Evolutionary conservation across 2,888 invertebrate genomes (phyloP).

Genomic region (Lepidocyrtinus sp.): DNA sequence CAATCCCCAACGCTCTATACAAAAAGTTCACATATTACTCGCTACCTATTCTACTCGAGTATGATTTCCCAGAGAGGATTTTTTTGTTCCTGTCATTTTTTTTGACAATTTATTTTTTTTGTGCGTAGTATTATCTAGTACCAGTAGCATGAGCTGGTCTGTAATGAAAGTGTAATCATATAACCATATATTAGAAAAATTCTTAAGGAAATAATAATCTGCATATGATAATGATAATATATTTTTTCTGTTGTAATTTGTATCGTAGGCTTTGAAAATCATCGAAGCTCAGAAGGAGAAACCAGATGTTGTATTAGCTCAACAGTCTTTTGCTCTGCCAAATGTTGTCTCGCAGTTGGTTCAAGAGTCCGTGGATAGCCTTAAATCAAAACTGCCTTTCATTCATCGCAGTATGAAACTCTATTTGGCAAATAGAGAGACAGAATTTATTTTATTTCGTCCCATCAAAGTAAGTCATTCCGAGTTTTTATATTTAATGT

Average conservation of each 20-base stretch:
- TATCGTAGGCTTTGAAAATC: conserved; percentile 74
- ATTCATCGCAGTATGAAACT: conserved; percentile 93
- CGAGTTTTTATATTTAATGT: conserved; percentile 26
- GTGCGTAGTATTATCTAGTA: no score
- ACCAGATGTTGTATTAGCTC: conserved; percentile 68
- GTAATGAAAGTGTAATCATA: no score
- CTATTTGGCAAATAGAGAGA: conserved; percentile 96
- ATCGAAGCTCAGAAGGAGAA: conserved; percentile 83
- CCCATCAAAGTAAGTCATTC: conserved; percentile 84
- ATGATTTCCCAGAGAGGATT: conserved; percentile 19
- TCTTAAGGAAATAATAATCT: no score
- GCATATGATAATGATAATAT: conserved; percentile 10
- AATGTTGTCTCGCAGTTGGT: conserved; percentile 67
- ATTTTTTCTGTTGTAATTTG: conserved; percentile 32
- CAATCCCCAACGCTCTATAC: no score
- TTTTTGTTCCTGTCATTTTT: conserved; percentile 9
- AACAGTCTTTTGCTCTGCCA: conserved; percentile 69
- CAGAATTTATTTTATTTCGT: conserved; percentile 95
- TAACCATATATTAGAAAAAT: no score
- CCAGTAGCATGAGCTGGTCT: no score
- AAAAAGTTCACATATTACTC: neutral
- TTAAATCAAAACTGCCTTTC: conserved; percentile 85
- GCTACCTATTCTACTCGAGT: conserved; percentile 5
- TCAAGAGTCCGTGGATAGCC: conserved; percentile 68
- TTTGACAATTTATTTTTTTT: conserved; percentile 12